Evolutionary conservation across 2,888 invertebrate genomes (phyloP).

Genomic region (Rhingia campestris): DNA sequence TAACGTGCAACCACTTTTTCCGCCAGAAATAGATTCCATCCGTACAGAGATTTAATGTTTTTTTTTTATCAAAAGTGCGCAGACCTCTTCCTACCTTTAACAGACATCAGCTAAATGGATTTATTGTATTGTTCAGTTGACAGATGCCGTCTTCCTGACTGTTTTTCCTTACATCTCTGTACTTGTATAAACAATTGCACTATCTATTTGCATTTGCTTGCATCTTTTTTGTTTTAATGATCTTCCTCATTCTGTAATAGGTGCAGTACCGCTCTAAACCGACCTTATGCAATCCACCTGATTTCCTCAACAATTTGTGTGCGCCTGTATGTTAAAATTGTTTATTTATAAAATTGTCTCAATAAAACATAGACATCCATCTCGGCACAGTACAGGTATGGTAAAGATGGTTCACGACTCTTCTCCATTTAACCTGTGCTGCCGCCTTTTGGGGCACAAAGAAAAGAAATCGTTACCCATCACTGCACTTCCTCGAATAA

Average conservation of each 20-base stretch:
- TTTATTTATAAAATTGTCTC: slow-evolving; percentile 49
- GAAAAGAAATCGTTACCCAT: slow-evolving; percentile 41
- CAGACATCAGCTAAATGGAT: slow-evolving; percentile 24
- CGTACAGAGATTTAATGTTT: neutral
- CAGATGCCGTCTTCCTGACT: slow-evolving; percentile 52
- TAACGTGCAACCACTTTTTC: neutral
- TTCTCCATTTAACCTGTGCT: slow-evolving; percentile 28
- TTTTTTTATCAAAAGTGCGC: slow-evolving; percentile 1
- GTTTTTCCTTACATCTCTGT: slow-evolving; percentile 3
- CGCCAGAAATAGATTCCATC: slow-evolving; percentile 12
- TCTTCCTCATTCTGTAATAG: slow-evolving; percentile 18
- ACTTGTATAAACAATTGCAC: slow-evolving; percentile 35
- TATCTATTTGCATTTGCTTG: slow-evolving; percentile 21
- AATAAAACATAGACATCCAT: slow-evolving; percentile 42
- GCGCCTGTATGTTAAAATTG: neutral
- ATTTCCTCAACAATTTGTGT: slow-evolving; percentile 36
- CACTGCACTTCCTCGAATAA: slow-evolving; percentile 53
- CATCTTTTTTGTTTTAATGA: slow-evolving; percentile 9
- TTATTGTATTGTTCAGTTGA: slow-evolving; percentile 42
- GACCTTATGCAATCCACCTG: slow-evolving; percentile 62
- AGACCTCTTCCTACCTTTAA: slow-evolving; percentile 1
- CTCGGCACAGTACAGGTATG: slow-evolving; percentile 13
- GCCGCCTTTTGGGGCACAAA: slow-evolving; percentile 7
- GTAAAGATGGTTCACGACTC: slow-evolving; percentile 39
- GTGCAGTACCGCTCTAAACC: neutral